These are phyloP conservation scores for Atherinosoma microstoma DNA, from an alignment of 2,797 vertebrate genomes.

Conservation along the genomic window DNA sequence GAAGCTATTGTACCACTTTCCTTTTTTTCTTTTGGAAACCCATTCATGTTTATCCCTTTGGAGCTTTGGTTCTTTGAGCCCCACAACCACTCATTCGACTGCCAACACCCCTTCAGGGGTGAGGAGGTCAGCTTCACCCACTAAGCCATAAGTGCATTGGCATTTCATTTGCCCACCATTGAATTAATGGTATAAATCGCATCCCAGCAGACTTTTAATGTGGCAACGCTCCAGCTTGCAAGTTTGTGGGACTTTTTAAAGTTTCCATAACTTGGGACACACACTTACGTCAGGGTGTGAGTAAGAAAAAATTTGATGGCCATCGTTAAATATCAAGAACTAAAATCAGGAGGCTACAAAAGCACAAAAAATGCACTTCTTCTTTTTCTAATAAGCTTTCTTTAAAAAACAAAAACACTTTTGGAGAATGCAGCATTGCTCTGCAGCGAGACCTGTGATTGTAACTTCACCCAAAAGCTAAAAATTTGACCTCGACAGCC, in stretches of 20 bases:
- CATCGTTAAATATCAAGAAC: conserved; percentile 64
- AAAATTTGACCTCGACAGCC: conserved; percentile 42
- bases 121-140: conserved; percentile 61
- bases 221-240: conserved; percentile 31
- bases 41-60: conserved; percentile 65
- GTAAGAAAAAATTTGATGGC: conserved; percentile 62
- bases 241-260: conserved; percentile 35
- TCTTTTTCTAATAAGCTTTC: not conserved
- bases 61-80: conserved; percentile 45
- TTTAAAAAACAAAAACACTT: not conserved
- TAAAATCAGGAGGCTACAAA: conserved; percentile 46
- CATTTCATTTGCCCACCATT: conserved; percentile 20
- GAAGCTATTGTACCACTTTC: conserved; percentile 51
- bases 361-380: conserved; percentile 27
- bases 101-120: conserved; percentile 51
- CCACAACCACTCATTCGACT: conserved; percentile 51
- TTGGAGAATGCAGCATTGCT: conserved; percentile 7
- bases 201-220: conserved; percentile 27
- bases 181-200: conserved; percentile 38
- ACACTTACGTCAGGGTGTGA: conserved; percentile 19
- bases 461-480: conserved; percentile 31
- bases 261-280: conserved; percentile 54
- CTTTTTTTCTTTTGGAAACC: conserved; percentile 36
- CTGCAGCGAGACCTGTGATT: conserved; percentile 8
- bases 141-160: conserved; percentile 5